phyloP scores from a whole-genome alignment of 2,888 invertebrate genomes.

The Erebia ligea region DNA sequence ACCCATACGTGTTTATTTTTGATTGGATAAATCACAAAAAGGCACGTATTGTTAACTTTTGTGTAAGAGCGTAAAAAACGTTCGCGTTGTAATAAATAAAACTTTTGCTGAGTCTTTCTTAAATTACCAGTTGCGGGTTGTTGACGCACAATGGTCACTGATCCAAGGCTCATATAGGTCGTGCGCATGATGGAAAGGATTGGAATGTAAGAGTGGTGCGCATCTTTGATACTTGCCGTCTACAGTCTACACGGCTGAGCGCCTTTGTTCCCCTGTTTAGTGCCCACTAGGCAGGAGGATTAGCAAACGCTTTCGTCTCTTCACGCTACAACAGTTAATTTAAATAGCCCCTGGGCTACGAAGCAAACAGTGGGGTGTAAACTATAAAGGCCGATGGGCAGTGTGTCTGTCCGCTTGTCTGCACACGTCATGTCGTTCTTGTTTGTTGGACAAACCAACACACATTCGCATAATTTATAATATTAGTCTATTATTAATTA shows the following conservation, averaged over 20 bases:
- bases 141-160: conserved; percentile 1
- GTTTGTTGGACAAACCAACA: too few species aligned
- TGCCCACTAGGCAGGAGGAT: conserved; percentile 19
- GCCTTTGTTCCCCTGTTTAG: conserved; percentile 14
- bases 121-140: background rate
- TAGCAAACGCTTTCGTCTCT: background rate
- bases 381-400: too few species aligned
- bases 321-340: background rate
- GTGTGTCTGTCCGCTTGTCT: too few species aligned
- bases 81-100: conserved; percentile 14
- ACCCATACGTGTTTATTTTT: conserved; percentile 19
- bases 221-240: conserved; percentile 13
- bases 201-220: background rate
- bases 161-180: conserved; percentile 9
- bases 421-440: too few species aligned
- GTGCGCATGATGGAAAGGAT: conserved; percentile 8
- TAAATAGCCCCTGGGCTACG: background rate
- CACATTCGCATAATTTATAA: too few species aligned
- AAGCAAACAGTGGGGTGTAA: too few species aligned
- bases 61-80: conserved; percentile 7
- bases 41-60: conserved; percentile 20
- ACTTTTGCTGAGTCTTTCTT: background rate
- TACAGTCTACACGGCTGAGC: conserved; percentile 4
- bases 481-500: too few species aligned
- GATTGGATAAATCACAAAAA: conserved; percentile 23